Evolutionary conservation across 1,140 invertebrate genomes (phyloP).

Genomic region (Euglossa dilemma): DNA sequence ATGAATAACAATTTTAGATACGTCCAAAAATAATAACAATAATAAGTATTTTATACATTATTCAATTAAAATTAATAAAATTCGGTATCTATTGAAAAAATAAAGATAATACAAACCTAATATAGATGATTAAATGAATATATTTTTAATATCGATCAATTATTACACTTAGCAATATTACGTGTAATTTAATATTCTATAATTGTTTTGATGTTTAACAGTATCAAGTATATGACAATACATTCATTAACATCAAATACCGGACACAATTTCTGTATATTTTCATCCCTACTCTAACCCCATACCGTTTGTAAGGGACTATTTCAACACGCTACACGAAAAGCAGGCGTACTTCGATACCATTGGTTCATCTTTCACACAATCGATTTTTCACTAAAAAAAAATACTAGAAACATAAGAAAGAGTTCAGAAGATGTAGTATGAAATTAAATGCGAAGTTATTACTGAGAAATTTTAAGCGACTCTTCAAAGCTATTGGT

Average conservation of each 20-base stretch:
- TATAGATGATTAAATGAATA: neutral
- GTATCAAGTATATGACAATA: neutral
- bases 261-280: slow-evolving; percentile 14
- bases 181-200: neutral
- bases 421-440: no score
- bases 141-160: neutral
- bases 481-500: neutral
- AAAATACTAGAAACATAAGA: slow-evolving; percentile 5
- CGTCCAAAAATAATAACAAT: neutral
- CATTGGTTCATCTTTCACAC: neutral
- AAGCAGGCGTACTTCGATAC: slow-evolving; percentile 18
- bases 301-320: neutral
- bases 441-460: neutral
- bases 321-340: slow-evolving; percentile 1
- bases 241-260: slow-evolving; percentile 18
- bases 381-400: slow-evolving; percentile 22
- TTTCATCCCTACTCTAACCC: slow-evolving; percentile 43
- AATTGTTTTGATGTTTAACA: neutral
- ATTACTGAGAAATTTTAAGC: neutral
- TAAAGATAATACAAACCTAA: slow-evolving; percentile 23
- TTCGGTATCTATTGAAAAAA: neutral
- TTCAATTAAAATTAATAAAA: neutral
- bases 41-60: neutral
- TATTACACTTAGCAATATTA: neutral
- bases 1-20: neutral